phyloP scores from a whole-genome alignment of 2,113 vertebrate genomes.

The Xyrauchen texanus region DNA sequence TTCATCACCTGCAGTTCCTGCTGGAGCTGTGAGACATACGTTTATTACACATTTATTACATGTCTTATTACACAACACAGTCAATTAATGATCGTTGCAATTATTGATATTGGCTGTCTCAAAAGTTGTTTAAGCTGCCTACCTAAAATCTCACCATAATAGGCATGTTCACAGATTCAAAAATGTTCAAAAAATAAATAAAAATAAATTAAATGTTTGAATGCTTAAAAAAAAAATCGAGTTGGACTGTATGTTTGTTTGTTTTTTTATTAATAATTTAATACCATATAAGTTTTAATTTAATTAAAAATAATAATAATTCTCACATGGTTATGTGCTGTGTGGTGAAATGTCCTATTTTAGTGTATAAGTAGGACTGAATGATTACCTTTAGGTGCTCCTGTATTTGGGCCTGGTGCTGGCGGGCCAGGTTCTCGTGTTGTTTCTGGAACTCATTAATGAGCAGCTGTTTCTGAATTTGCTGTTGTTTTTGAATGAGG shows the following conservation, averaged over 20 bases:
- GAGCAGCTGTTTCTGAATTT: conserved; percentile 96
- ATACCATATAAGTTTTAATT: no score
- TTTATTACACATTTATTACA: no score
- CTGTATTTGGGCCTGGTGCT: conserved; percentile 97
- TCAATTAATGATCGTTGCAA: background rate
- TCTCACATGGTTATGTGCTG: no score
- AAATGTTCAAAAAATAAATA: no score
- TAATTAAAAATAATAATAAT: no score
- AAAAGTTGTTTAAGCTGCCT: background rate
- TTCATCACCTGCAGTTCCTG: conserved; percentile 98
- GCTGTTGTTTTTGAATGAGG: conserved; percentile 97
- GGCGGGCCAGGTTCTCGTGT: conserved; percentile 94
- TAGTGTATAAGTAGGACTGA: background rate
- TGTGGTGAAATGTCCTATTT: no score
- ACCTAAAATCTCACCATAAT: background rate
- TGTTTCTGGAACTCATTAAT: conserved; percentile 98
- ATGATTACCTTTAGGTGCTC: conserved; percentile 93
- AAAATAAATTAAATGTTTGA: no score
- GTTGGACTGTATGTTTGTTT: background rate
- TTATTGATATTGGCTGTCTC: background rate
- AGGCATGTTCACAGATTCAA: no score
- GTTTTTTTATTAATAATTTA: background rate
- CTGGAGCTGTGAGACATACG: conserved; percentile 84
- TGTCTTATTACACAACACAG: background rate
- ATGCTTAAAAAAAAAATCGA: background rate